phyloP scores from a whole-genome alignment of 2,888 invertebrate species.

The Chaitophorus viminalis region DNA sequence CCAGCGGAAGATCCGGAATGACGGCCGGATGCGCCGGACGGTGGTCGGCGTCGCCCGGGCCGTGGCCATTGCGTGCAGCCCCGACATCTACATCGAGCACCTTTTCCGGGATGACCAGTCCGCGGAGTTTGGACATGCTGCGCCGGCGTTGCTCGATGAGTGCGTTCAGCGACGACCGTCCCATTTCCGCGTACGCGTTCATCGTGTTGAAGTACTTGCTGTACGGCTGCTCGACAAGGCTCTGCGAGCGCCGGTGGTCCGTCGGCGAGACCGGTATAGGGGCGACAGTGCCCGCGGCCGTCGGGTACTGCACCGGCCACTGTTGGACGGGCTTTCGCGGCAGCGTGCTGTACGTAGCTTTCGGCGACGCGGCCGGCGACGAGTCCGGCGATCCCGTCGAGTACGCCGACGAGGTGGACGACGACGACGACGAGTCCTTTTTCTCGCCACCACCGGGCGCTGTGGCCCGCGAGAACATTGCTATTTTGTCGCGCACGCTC shows the following conservation, averaged over 20 bases:
- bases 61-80: slow-evolving; percentile 66
- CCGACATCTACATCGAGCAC: slow-evolving; percentile 68
- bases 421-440: slow-evolving; percentile 66
- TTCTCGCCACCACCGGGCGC: slow-evolving; percentile 35
- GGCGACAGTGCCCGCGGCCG: slow-evolving; percentile 63
- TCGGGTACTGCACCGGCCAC: background rate
- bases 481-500: slow-evolving; percentile 53
- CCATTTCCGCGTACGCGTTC: slow-evolving; percentile 59
- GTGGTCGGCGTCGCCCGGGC: slow-evolving; percentile 66
- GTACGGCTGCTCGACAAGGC: slow-evolving; percentile 70
- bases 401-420: slow-evolving; percentile 65
- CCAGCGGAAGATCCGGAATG: slow-evolving; percentile 30
- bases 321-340: slow-evolving; percentile 63
- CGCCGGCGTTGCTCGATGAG: slow-evolving; percentile 84
- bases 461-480: slow-evolving; percentile 43
- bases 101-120: slow-evolving; percentile 87
- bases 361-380: slow-evolving; percentile 64
- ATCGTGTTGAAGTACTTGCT: slow-evolving; percentile 68
- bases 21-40: slow-evolving; percentile 68
- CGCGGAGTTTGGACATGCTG: slow-evolving; percentile 84
- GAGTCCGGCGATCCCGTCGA: slow-evolving; percentile 65
- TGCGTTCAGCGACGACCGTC: slow-evolving; percentile 70
- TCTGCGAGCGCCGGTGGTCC: slow-evolving; percentile 70
- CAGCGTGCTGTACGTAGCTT: slow-evolving; percentile 64
- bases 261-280: slow-evolving; percentile 64